Base-by-base conservation (phyloP, 2,888 invertebrate genomes). In the Acheta domesticus region DNA sequence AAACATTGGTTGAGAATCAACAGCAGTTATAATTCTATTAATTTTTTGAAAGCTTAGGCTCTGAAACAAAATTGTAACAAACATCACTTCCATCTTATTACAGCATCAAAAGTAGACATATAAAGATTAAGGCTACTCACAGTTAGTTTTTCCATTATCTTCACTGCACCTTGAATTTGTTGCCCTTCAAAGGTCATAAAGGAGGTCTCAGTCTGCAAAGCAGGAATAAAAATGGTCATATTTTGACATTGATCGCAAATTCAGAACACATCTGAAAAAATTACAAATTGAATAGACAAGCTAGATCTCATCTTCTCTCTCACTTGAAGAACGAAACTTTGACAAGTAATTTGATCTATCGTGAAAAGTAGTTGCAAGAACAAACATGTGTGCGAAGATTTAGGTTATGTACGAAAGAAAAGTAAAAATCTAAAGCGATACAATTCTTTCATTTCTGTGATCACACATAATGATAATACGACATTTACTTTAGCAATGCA, bases 1-100 rank as follows among this genome's bases (percentile, higher is more conserved):
- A 86, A 96, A 95, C 91, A 96, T 97, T n/a, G 99, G 99, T 87
- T 99, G 99, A 78, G 96, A 96, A 87, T 99, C 99, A 82, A 97
- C 93, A 48, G 96, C 94, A 81, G 98, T 98, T 86, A 98, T 93
- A 85, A 93, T 91, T 87, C 98, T 93, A 86, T 93, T 93, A 85
- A 98, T 98, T 89, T 95, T 95, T 91, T 96, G 95, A 90, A 98
- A 98, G 83, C 93, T 91, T 87, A 98, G 90, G 86, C 93, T 92
- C 96, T 97, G 90, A 83, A 93, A 90, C 83, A 80, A 81, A 86
- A 82, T 81, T 82, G 1, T 2, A 21, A 75, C 12, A 75, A 16
- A 75, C 36, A 21, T 23, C 1, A 23, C 14, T 23, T 23, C 12
- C 19, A 74, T 74, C 1, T 20, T 11, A 20, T 21, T 20, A 74